A percentile compares a stretch with the other conserved stretches of the same genome.
Evolutionary conservation across 2,888 invertebrate species (phyloP).

Genomic region (Chorisops tibialis): DNA sequence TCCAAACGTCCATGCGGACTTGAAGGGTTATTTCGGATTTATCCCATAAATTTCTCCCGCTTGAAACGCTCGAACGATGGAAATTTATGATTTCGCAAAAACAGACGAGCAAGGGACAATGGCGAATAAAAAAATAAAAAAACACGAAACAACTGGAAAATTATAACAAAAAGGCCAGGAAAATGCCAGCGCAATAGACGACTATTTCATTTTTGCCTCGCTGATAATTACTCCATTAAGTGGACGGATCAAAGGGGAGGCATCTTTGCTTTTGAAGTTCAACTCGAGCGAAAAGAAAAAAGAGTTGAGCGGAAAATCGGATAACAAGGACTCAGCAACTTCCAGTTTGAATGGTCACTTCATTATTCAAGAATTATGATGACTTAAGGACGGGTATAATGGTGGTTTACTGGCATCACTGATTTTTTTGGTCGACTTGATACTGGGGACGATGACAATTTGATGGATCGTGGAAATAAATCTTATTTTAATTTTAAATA

Average conservation of each 20-base stretch:
- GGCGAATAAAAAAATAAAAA: slow-evolving; percentile 8
- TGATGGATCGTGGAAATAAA: too few relatives aligned
- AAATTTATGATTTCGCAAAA: slow-evolving; percentile 31
- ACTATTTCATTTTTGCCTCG: slow-evolving; percentile 28
- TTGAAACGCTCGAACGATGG: slow-evolving; percentile 28
- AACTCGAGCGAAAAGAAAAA: slow-evolving; percentile 19
- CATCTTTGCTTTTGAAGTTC: slow-evolving; percentile 26
- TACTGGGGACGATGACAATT: too few relatives aligned
- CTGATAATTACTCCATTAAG: slow-evolving; percentile 33
- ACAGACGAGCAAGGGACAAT: neutral
- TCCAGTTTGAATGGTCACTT: slow-evolving; percentile 10
- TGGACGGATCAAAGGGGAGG: slow-evolving; percentile 21
- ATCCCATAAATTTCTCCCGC: slow-evolving; percentile 30
- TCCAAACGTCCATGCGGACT: slow-evolving; percentile 22
- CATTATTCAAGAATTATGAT: neutral
- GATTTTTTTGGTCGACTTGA: too few relatives aligned
- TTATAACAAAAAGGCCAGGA: slow-evolving; percentile 4
- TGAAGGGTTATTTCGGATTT: slow-evolving; percentile 30
- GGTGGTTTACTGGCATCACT: too few relatives aligned
- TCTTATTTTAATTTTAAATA: too few relatives aligned
- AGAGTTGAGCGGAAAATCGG: slow-evolving; percentile 19
- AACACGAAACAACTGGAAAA: too few relatives aligned
- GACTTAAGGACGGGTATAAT: too few relatives aligned
- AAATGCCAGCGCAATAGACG: slow-evolving; percentile 28
- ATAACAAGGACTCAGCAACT: slow-evolving; percentile 14